phyloP scores from a whole-genome alignment of 2,797 vertebrate species.

The Galago senegalensis region DNA sequence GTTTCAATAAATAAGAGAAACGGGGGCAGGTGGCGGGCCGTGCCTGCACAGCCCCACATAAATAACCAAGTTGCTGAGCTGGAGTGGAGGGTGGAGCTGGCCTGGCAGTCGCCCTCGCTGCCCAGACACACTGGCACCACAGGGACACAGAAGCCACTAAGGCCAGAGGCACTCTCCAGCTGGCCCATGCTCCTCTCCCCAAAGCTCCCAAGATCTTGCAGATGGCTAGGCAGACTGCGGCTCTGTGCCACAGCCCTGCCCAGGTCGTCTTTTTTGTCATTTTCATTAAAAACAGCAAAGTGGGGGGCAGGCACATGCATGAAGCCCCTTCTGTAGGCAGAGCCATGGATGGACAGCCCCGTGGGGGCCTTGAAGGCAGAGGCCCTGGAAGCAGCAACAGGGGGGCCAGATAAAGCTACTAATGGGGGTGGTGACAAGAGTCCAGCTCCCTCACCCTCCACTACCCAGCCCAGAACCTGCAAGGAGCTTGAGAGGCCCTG shows the following conservation, averaged over 20 bases:
- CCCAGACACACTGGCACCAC: slow-evolving; percentile 16
- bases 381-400: slow-evolving; percentile 71
- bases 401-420: slow-evolving; percentile 67
- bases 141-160: not conserved
- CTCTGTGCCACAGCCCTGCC: not conserved
- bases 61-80: slow-evolving; percentile 73
- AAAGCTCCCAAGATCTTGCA: not conserved
- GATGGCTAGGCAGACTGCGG: not conserved
- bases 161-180: not conserved
- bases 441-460: not conserved
- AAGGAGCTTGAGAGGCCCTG: not conserved
- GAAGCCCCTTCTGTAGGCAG: slow-evolving; percentile 42
- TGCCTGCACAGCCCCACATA: slow-evolving; percentile 79
- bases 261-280: not conserved
- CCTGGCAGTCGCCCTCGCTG: slow-evolving; percentile 35
- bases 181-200: not conserved
- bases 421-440: slow-evolving; percentile 10
- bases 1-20: slow-evolving; percentile 84
- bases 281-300: slow-evolving; percentile 49
- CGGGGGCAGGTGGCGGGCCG: not conserved
- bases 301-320: slow-evolving; percentile 74
- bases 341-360: slow-evolving; percentile 54
- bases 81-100: not conserved
- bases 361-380: not conserved
- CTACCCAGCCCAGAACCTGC: not conserved